A percentile compares a stretch with the other conserved stretches of the same genome.
Evolutionary conservation across 2,888 invertebrate species (phyloP).

Genomic region (Leptopterna dolabrata): DNA sequence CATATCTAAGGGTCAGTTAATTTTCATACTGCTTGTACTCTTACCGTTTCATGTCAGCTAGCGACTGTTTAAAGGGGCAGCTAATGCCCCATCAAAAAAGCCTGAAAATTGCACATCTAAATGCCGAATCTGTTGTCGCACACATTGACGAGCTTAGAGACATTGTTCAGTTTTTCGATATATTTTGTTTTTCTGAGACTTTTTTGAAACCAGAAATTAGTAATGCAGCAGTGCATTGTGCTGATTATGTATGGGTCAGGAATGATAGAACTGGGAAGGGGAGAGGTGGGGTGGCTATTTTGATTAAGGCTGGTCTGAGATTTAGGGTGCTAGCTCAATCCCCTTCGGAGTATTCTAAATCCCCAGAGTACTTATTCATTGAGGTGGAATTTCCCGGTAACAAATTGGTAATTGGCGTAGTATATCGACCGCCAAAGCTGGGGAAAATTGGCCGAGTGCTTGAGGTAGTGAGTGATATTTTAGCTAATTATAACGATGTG

Average conservation of each 20-base stretch:
- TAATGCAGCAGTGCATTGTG: background rate
- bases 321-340: background rate
- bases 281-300: background rate
- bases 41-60: too few relatives aligned
- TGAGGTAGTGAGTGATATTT: background rate
- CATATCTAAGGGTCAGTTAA: too few relatives aligned
- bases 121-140: background rate
- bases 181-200: background rate
- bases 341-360: background rate
- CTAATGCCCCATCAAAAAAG: background rate
- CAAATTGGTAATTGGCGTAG: background rate
- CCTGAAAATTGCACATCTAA: background rate
- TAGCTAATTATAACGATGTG: background rate
- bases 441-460: background rate
- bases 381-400: background rate
- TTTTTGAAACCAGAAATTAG: background rate
- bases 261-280: background rate
- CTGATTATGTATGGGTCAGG: background rate
- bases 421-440: background rate
- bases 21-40: too few relatives aligned
- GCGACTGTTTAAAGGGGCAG: too few relatives aligned
- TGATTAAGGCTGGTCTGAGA: background rate
- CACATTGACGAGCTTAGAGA: background rate
- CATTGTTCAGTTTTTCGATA: background rate
- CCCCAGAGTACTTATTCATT: background rate